Percentiles rank a stretch among this genome's conserved stretches.
phyloP scores from a whole-genome alignment of 2,888 invertebrate species.

The Tetanocera ferruginea region DNA sequence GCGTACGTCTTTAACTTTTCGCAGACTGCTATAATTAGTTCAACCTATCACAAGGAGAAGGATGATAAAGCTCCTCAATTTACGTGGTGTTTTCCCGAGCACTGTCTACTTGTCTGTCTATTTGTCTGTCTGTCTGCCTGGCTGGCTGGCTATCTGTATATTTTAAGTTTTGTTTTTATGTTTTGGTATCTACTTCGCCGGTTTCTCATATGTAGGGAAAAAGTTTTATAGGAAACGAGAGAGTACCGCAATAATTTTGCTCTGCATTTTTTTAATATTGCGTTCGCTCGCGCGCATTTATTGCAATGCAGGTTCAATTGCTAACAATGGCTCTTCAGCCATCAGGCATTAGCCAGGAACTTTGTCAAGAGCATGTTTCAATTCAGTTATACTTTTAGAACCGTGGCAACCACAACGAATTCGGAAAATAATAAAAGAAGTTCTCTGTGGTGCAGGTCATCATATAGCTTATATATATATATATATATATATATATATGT shows the following conservation, averaged over 20 bases:
- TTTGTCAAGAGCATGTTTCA: conserved; percentile 21
- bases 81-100: background rate
- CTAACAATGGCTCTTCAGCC: conserved; percentile 3
- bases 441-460: conserved; percentile 36
- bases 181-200: background rate
- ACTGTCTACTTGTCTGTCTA: background rate
- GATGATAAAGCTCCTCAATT: background rate
- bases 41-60: background rate
- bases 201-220: background rate
- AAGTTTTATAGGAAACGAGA: background rate
- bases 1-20: background rate
- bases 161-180: conserved; percentile 28
- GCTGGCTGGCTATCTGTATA: conserved; percentile 8
- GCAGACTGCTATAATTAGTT: background rate
- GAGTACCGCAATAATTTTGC: conserved; percentile 17
- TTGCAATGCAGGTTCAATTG: conserved; percentile 23
- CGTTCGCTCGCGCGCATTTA: conserved; percentile 26
- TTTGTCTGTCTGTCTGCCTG: background rate
- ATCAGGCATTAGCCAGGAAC: conserved; percentile 24
- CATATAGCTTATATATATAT: conserved; percentile 18
- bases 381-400: conserved; percentile 41
- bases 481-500: conserved; percentile 32
- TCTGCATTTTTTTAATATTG: background rate
- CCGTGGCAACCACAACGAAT: conserved; percentile 43
- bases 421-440: conserved; percentile 19